Evolutionary conservation across 2,797 vertebrate genomes (phyloP), one percentile per base, ranked within the genome.

Genomic region (Ambastaia sidthimunki): DNA sequence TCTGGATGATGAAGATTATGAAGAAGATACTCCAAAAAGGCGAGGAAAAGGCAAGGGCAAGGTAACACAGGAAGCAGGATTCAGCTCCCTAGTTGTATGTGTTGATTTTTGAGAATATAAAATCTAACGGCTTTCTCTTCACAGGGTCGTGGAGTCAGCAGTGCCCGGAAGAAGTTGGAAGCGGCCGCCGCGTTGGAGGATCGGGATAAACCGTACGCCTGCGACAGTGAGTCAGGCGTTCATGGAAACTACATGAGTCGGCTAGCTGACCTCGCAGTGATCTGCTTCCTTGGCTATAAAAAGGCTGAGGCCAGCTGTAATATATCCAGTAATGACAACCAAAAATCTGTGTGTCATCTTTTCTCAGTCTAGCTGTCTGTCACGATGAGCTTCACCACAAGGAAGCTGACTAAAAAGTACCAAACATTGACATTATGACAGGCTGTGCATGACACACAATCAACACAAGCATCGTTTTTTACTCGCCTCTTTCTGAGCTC

Each of bases 41-140:
- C 88, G 96, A 18, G 96, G 97, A 82, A 98, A 99, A 88, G 96
- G 97, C 41, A 98, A 98, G 65, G 96, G 96, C 44, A 98, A 98
- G 96, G 97, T 98, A 89, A 86, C 28, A 34, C 6, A 10, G 28
- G 15, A 18, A 34, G 16, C 18, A 16, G 19, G 2, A 0, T 31
- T 2, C 7, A 11, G 0, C 7, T 4, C 10, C 21, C 7, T 52
- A 0, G 34, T 16, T 41, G 41, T 21, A n/a, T 63, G 28, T 18
- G 60, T 34, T 63, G 4, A 34, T 63, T 7, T 31, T 31, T 7
- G 18, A n/a, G 34, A 18, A 5, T 5, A 7, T 50, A 4, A 50
- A 52, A 52, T 16, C 1, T 57, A 31, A 28, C 68, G 13, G 1
- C 15, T 34, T 21, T 25, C 37, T 74, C 57, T 54, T 37, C 19